phyloP scores from a whole-genome alignment of 1,140 invertebrate genomes.

The Euglossa dilemma region DNA sequence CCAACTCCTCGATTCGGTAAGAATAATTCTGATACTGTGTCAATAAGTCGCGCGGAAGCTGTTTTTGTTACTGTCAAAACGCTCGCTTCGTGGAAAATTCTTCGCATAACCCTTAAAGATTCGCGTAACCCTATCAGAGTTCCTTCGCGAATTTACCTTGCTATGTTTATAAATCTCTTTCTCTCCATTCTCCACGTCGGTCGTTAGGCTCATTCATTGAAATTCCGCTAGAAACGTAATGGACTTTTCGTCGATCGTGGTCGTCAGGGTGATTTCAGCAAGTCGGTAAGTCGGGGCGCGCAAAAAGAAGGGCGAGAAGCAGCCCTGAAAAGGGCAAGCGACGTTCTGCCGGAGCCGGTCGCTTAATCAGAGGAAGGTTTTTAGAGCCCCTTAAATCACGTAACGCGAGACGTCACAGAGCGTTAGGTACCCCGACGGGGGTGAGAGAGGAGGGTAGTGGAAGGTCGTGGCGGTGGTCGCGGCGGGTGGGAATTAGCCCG shows the following conservation, averaged over 20 bases:
- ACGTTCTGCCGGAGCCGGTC: slow-evolving; percentile 71
- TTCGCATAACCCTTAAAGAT: not conserved
- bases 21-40: too few species aligned
- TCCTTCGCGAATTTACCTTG: not conserved
- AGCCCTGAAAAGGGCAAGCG: slow-evolving; percentile 73
- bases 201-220: slow-evolving; percentile 42
- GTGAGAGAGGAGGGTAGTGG: not conserved
- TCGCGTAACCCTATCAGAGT: not conserved
- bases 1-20: too few species aligned
- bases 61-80: too few species aligned
- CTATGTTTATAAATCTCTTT: slow-evolving; percentile 26
- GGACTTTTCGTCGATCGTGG: slow-evolving; percentile 53
- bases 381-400: slow-evolving; percentile 78
- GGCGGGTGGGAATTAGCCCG: slow-evolving; percentile 76
- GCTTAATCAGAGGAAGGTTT: slow-evolving; percentile 81
- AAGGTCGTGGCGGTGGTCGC: slow-evolving; percentile 71
- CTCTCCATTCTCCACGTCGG: slow-evolving; percentile 22
- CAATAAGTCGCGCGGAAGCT: too few species aligned
- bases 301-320: slow-evolving; percentile 68
- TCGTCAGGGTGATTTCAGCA: slow-evolving; percentile 55
- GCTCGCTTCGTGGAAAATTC: not conserved
- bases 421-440: slow-evolving; percentile 19
- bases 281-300: slow-evolving; percentile 52
- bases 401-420: slow-evolving; percentile 74
- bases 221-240: slow-evolving; percentile 55